Percentiles rank a stretch among this genome's conserved stretches.
Conservation (phyloP, 2,888 invertebrate genomes). For the Agonopterix heracliana region DNA sequence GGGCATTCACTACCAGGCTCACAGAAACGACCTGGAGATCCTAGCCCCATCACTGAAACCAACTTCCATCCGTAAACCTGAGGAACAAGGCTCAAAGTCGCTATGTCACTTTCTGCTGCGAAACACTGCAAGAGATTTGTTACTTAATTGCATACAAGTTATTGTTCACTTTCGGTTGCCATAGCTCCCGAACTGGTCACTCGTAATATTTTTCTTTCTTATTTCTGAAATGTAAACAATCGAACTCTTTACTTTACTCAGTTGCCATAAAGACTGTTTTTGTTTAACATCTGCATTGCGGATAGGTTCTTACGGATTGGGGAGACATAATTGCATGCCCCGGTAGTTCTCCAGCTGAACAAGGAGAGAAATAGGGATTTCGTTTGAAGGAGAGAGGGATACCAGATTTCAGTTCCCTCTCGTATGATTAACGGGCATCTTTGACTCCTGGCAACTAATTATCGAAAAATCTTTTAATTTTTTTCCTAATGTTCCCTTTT, state of each 20-base stretch:
- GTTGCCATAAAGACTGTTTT: neutral
- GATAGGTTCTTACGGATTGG: neutral
- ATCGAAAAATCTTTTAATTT: conserved; percentile 17
- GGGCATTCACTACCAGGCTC: conserved; percentile 52
- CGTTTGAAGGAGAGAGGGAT: conserved; percentile 18
- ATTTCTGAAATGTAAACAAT: neutral
- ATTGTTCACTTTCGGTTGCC: conserved; percentile 13
- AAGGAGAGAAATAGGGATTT: conserved; percentile 14
- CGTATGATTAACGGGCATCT: conserved; percentile 24
- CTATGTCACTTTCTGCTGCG: neutral
- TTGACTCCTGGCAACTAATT: conserved; percentile 28
- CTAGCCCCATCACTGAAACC: conserved; percentile 12
- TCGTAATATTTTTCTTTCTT: neutral
- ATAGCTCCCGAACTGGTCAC: neutral
- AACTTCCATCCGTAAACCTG: conserved; percentile 5
- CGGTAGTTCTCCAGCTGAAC: conserved; percentile 15
- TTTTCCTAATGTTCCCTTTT: conserved; percentile 12
- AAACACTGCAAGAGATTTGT: conserved; percentile 10
- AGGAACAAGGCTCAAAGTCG: neutral
- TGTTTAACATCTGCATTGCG: neutral
- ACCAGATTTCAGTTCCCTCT: neutral
- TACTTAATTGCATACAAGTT: conserved; percentile 7
- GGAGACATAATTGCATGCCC: conserved; percentile 21
- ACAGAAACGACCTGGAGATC: conserved; percentile 31
- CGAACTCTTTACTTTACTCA: neutral